These are phyloP conservation scores for Epizoanthus stellaris DNA, from an alignment of 92 coral and sea anemone species.

Conservation along the genomic window DNA sequence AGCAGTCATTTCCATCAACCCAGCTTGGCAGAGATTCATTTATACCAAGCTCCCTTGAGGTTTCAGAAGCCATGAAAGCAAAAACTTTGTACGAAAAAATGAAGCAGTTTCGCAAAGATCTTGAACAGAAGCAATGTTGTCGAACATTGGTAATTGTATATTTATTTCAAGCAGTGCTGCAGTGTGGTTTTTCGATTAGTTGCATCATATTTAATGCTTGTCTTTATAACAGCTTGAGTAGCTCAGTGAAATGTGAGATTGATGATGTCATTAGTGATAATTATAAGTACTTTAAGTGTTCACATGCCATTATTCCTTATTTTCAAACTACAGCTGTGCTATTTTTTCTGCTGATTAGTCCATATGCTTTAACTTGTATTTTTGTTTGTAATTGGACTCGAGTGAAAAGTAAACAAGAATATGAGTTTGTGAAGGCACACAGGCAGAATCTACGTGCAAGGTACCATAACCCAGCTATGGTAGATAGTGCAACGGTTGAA, in stretches of 20 bases:
- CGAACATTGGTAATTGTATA: not conserved
- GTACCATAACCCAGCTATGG: not conserved
- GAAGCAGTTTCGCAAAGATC: constrained; percentile 12
- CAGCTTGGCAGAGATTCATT: not conserved
- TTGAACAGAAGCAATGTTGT: not conserved
- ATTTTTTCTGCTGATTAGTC: not conserved
- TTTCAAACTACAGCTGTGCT: constrained; percentile 16
- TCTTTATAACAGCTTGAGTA: constrained; percentile 6
- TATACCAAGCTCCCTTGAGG: constrained; percentile 30
- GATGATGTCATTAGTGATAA: constrained; percentile 45
- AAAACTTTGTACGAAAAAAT: constrained; percentile 55
- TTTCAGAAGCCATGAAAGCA: constrained; percentile 41
- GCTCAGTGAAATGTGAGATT: constrained; percentile 48
- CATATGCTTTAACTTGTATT: not conserved
- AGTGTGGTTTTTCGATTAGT: not conserved
- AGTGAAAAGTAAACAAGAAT: not conserved
- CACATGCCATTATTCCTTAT: constrained; percentile 48
- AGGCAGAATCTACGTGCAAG: too few relatives aligned
- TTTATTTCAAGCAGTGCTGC: constrained; percentile 44
- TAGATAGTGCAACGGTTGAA: too few relatives aligned
- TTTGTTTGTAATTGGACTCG: not conserved
- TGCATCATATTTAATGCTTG: constrained; percentile 13
- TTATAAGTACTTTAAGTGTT: constrained; percentile 56
- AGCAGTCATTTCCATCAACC: not conserved
- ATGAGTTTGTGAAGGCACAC: constrained; percentile 1